Evolutionary conservation across 2,797 vertebrate genomes (phyloP), one percentile per base, ranked within the genome.

Genomic region (Argyrosomus regius): DNA sequence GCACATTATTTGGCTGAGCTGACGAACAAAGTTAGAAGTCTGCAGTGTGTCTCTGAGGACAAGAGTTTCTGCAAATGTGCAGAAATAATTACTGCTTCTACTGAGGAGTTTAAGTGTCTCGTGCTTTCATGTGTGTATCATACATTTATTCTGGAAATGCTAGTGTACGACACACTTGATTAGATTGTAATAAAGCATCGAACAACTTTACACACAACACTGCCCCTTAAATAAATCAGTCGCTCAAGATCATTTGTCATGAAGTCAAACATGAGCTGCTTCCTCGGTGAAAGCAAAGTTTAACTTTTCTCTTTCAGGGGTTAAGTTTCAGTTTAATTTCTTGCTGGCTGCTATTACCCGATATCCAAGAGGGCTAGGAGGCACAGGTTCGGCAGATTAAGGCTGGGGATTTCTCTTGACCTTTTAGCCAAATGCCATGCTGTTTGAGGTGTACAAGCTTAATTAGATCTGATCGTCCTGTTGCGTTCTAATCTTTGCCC

Each of bases 331-430:
- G 57, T 62, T 68, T 81, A 31, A 49, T 68, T 77, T 45, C 49
- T 60, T 2, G 22, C 28, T 16, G 56, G 71, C 68, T 67, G 73
- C 81, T 53, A 59, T 81, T 75, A 62, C 73, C 56, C 24, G 31
- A 72, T 71, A 60, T 71, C 72, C 60, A 26, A 66, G 73, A 80
- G 80, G 86, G 68, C 84, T 74, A 70, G 62, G 56, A 90, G 89
- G 58, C 87, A 82, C 91, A 92, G 90, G 91, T 93, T 94, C 87
- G 53, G 66, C 72, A 78, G 88, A 93, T 94, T 86, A 93, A 87
- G 91, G 83, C 84, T 60, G 72, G 83, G 92, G 88, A 93, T 89
- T 95, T 94, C 92, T 93, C 93, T 93, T 93, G 94, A 96, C 95
- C 95, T 96, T 95, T 94, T 59, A 58, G 80, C 87, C 88, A 93